Percentiles rank a stretch among this genome's conserved stretches.
Conservation (phyloP, 2,888 invertebrate species). For the Parelbella ahira region DNA sequence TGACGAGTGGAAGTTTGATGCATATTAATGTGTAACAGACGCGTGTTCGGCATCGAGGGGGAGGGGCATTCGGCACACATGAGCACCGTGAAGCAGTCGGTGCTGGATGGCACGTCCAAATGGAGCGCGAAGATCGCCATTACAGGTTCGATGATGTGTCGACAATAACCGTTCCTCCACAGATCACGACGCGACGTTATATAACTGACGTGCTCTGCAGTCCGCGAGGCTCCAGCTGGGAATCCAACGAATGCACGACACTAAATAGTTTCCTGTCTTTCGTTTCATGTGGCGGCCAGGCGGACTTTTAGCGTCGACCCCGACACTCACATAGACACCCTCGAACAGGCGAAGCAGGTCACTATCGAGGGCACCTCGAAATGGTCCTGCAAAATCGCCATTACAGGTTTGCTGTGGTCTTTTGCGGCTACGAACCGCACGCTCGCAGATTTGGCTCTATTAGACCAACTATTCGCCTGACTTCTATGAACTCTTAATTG, state of each 20-base stretch:
- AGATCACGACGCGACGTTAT: too few relatives aligned
- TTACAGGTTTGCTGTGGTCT: constrained; percentile 92
- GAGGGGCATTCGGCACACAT: constrained; percentile 97
- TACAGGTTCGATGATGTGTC: constrained; percentile 92
- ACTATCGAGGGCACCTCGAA: constrained; percentile 99
- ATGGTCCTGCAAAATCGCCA: constrained; percentile 99
- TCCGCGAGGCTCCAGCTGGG: constrained; percentile 32
- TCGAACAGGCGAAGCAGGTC: constrained; percentile 98
- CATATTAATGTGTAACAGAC: constrained; percentile 84
- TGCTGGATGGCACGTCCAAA: constrained; percentile 99
- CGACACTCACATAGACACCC: constrained; percentile 98
- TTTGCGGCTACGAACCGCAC: constrained; percentile 77
- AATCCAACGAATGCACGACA: constrained; percentile 56
- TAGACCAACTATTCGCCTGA: constrained; percentile 76
- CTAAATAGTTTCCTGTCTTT: constrained; percentile 70
- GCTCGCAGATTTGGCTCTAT: constrained; percentile 78
- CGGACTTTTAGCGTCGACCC: constrained; percentile 98
- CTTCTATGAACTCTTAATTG: constrained; percentile 61
- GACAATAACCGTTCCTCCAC: constrained; percentile 37
- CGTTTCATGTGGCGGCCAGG: constrained; percentile 84
- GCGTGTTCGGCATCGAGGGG: constrained; percentile 97
- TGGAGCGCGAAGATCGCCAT: constrained; percentile 99
- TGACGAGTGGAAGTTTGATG: constrained; percentile 29
- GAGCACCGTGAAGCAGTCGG: constrained; percentile 99
- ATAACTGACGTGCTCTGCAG: too few relatives aligned